Evolutionary conservation across 2,113 vertebrate species (phyloP).

Genomic region (Gracilinanus agilis): DNA sequence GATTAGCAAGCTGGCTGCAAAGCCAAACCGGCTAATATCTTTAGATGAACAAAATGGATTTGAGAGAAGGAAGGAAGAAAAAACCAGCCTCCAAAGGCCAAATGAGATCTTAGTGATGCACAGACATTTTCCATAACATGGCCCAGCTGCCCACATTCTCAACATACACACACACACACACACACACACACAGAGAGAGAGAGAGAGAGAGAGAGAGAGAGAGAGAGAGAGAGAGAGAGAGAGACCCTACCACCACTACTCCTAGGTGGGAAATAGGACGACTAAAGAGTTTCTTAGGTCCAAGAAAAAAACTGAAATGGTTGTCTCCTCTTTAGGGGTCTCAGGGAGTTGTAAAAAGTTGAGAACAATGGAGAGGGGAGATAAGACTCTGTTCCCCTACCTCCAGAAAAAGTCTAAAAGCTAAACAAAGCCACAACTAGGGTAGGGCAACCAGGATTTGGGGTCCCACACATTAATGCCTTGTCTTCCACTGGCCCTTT

Average conservation of each 20-base stretch:
- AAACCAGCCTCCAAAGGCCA: conserved; percentile 69
- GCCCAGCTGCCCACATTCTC: conserved; percentile 45
- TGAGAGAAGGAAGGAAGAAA: conserved; percentile 41
- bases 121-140: not conserved
- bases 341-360: not conserved
- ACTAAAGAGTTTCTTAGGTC: not conserved
- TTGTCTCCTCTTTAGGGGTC: not conserved
- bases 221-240: no score
- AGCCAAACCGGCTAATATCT: conserved; percentile 70
- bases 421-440: no score
- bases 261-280: not conserved
- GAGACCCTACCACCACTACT: not conserved
- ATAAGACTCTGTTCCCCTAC: not conserved
- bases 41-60: conserved; percentile 57
- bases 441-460: not conserved
- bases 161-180: not conserved
- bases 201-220: no score
- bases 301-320: not conserved
- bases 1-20: conserved; percentile 75
- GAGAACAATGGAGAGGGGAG: not conserved
- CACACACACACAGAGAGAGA: no score
- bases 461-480: not conserved
- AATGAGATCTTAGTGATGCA: conserved; percentile 36
- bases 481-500: not conserved
- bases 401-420: not conserved